Evolutionary conservation across 30 jellyfish, hydroid and myxozoan genomes (phyloP).

Genomic region (Aurelia sp.): DNA sequence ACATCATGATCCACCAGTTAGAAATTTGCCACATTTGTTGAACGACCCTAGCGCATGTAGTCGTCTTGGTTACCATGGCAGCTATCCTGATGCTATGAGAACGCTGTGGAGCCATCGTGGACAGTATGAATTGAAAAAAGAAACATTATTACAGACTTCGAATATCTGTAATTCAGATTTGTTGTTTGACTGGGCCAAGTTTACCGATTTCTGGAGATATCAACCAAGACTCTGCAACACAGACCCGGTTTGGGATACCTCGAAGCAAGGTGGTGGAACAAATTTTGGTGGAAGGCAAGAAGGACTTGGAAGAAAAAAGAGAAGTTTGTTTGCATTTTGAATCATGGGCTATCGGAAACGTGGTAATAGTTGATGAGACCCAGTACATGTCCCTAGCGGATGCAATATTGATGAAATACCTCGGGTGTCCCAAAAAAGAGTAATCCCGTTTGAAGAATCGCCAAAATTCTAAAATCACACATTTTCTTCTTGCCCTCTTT

Average conservation of each 20-base stretch:
- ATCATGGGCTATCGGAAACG: too few species aligned
- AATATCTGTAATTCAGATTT: constrained; percentile 7
- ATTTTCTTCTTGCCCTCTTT: too few species aligned
- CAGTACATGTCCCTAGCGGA: too few species aligned
- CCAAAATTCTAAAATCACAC: too few species aligned
- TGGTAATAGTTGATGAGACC: too few species aligned
- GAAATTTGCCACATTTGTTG: constrained; percentile 2
- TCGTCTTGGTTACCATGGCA: constrained; percentile 84
- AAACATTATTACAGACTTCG: not conserved
- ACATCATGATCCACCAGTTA: constrained; percentile 74
- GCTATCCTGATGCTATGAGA: constrained; percentile 78
- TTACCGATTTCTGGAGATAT: constrained; percentile 36
- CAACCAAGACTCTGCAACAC: constrained; percentile 69
- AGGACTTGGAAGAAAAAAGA: not conserved
- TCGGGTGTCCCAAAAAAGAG: too few species aligned
- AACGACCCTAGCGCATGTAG: constrained; percentile 54
- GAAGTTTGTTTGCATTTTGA: too few species aligned
- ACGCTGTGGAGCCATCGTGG: constrained; percentile 70
- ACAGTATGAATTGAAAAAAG: not conserved
- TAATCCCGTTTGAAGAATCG: too few species aligned
- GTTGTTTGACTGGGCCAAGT: constrained; percentile 40
- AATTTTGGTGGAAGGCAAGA: constrained; percentile 76
- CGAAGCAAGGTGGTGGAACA: constrained; percentile 52
- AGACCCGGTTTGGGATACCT: constrained; percentile 80
- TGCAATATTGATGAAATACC: too few species aligned